Base-by-base conservation (phyloP, 2,888 invertebrate genomes). In the Dryomyza anilis region DNA sequence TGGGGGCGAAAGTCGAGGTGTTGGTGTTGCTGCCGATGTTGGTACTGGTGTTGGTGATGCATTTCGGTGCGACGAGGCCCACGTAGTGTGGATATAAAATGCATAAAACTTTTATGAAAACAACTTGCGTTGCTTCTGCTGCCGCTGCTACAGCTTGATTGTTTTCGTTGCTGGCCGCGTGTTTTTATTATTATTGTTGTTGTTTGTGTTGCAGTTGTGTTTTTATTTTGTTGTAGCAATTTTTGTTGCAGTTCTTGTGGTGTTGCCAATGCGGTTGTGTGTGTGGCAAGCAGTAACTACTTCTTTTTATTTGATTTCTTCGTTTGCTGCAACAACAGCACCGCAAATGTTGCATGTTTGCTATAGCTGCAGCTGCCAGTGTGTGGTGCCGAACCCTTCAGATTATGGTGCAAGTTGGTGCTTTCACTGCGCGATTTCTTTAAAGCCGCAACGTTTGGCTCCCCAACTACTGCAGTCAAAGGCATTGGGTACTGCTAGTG, bases 81-180 rank as follows among this genome's bases (percentile, higher is more conserved):
- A 10, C 21, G 46, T 48, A n/a, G 19, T 30, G 10, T n/a, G n/a
- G n/a, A n/a, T n/a, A n/a, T n/a, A 10, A 27, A 53, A 53, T 33
- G 12, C 5, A 23, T 39, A 5, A 46, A 46, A 30, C 29, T 59
- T 59, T 59, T 46, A 59, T 59, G 19, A 59, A 59, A 59, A 48
- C 56, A 23, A 23, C 30, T 48, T 59, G 21, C 29, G 43, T 23
- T 46, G 36, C 33, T 33, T n/a, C n/a, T n/a, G n/a, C n/a, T n/a
- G n/a, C n/a, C n/a, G n/a, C n/a, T n/a, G n/a, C n/a, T n/a, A n/a
- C n/a, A n/a, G n/a, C n/a, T n/a, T n/a, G n/a, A n/a, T n/a, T n/a
- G 33, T 52, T 52, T 25, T 12, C 29, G 36, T 19, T 39, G 56
- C 27, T 8, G 16, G 36, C n/a, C 14, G 33, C 4, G 3, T 50